phyloP scores from a whole-genome alignment of 2,797 vertebrate genomes.

The Sebastes wilsoni region DNA sequence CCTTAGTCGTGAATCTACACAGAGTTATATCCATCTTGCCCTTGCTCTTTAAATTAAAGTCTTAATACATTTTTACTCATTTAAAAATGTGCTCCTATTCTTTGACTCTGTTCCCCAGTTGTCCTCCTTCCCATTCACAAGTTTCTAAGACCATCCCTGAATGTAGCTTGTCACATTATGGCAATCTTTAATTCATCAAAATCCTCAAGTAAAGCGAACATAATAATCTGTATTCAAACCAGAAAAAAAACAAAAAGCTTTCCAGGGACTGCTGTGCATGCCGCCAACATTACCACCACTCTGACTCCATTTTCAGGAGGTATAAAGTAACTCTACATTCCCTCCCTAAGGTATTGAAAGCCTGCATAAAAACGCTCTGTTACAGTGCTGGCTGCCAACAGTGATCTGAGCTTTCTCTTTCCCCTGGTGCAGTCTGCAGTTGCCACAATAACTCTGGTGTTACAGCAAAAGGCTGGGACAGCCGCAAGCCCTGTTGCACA shows the following conservation, averaged over 20 bases:
- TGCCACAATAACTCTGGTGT: constrained; percentile 61
- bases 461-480: constrained; percentile 25
- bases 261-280: constrained; percentile 38
- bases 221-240: constrained; percentile 14
- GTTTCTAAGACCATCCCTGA: not conserved
- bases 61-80: not conserved
- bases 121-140: not conserved
- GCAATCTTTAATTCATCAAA: constrained; percentile 26
- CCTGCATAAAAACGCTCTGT: constrained; percentile 52
- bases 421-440: constrained; percentile 39
- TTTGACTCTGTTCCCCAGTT: not conserved
- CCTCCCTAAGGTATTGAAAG: constrained; percentile 51
- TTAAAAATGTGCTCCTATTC: not conserved
- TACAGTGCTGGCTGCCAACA: constrained; percentile 50
- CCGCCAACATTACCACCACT: constrained; percentile 24
- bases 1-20: not conserved
- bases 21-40: not conserved
- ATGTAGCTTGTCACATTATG: constrained; percentile 22
- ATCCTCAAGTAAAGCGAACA: constrained; percentile 13
- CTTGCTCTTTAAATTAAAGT: not conserved
- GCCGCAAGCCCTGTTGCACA: constrained; percentile 46
- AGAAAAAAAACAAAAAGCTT: constrained; percentile 29
- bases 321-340: constrained; percentile 50
- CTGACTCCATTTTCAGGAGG: constrained; percentile 51
- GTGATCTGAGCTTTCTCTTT: constrained; percentile 47